A percentile compares a stretch with the other conserved stretches of the same genome.
Evolutionary conservation across 2,797 vertebrate genomes (phyloP).

Genomic region (Cottoperca gobio): DNA sequence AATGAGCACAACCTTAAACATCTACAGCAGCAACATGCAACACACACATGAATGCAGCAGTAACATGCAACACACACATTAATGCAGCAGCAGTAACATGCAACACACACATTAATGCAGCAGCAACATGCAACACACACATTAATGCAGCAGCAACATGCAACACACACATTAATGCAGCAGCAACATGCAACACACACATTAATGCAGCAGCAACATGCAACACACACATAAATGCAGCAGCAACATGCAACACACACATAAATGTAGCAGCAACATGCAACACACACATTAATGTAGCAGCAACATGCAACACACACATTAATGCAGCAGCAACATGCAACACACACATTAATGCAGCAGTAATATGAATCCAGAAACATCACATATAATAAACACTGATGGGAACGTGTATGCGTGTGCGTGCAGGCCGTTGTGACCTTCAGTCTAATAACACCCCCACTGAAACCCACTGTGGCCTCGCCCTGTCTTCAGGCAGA

Average conservation of each 20-base stretch:
- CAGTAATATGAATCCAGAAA: background rate
- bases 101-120: too few species aligned
- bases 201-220: too few species aligned
- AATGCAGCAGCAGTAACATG: too few species aligned
- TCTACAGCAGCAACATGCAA: too few species aligned
- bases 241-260: background rate
- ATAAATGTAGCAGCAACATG: too few species aligned
- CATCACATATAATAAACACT: background rate
- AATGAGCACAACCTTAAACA: too few species aligned
- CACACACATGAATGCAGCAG: background rate
- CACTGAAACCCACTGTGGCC: conserved; percentile 9
- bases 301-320: background rate
- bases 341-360: background rate
- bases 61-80: background rate
- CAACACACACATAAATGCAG: too few species aligned
- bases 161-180: too few species aligned
- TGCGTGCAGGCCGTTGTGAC: background rate
- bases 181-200: background rate
- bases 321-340: too few species aligned
- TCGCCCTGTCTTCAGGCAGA: conserved; percentile 1
- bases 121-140: background rate
- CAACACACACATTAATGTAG: too few species aligned
- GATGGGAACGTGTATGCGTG: background rate
- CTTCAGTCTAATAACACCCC: conserved; percentile 16
- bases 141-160: background rate